Conservation (phyloP, 2,888 invertebrate species). For the Drosophila kuntzei region DNA sequence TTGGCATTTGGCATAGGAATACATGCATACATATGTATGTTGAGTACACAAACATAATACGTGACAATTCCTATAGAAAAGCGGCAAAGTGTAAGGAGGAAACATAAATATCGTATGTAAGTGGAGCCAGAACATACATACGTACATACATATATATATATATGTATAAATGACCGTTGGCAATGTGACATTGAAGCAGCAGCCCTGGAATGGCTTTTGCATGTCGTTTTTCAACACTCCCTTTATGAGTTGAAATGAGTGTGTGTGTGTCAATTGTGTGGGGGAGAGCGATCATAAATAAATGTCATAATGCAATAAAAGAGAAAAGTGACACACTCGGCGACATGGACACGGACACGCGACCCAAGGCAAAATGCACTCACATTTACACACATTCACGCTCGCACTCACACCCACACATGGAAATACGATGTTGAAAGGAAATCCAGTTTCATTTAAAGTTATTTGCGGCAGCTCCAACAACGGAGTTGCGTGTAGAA, state of each 20-base stretch:
- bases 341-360: constrained; percentile 47
- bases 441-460: constrained; percentile 50
- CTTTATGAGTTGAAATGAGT: constrained; percentile 12
- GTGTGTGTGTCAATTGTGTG: constrained; percentile 14
- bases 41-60: constrained; percentile 11
- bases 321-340: constrained; percentile 67
- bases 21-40: neutral
- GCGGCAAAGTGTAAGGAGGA: constrained; percentile 21
- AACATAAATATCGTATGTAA: constrained; percentile 32
- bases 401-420: constrained; percentile 24
- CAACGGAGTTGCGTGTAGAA: constrained; percentile 59
- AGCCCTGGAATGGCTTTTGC: constrained; percentile 37
- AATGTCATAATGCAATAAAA: constrained; percentile 78
- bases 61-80: constrained; percentile 30
- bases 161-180: constrained; percentile 29
- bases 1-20: constrained; percentile 21
- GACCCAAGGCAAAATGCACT: constrained; percentile 54
- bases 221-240: constrained; percentile 29
- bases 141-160: neutral
- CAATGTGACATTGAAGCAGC: constrained; percentile 26
- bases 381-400: constrained; percentile 15
- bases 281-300: constrained; percentile 67
- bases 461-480: constrained; percentile 43
- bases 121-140: constrained; percentile 18
- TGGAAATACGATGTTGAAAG: constrained; percentile 26